Evolutionary conservation across 2,888 invertebrate species (phyloP).

Genomic region (Hermaeophaga mercurialis): DNA sequence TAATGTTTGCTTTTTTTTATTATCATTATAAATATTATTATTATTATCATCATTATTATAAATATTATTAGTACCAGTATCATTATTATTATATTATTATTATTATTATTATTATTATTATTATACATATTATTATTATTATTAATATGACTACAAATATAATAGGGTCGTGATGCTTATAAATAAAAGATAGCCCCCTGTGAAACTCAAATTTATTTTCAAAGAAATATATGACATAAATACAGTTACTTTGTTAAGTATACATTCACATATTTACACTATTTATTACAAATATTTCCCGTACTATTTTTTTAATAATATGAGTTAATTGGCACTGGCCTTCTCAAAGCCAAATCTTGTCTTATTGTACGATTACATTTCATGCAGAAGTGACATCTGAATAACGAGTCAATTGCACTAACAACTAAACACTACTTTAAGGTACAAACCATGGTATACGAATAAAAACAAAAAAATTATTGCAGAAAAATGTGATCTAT

Average conservation of each 20-base stretch:
- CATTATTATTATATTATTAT: too few species aligned
- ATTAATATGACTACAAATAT: too few species aligned
- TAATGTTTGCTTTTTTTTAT: too few species aligned
- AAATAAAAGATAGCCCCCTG: conserved; percentile 12
- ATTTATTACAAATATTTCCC: conserved; percentile 50
- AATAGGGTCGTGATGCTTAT: too few species aligned
- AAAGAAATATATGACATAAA: conserved; percentile 42
- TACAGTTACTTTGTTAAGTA: conserved; percentile 53
- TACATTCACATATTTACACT: conserved; percentile 51
- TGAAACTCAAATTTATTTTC: conserved; percentile 25
- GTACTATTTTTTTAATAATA: conserved; percentile 38
- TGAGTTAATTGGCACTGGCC: conserved; percentile 47
- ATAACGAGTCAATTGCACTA: conserved; percentile 44
- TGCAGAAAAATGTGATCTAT: conserved; percentile 10
- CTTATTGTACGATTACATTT: conserved; percentile 36
- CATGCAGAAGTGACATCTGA: conserved; percentile 39
- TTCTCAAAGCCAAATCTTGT: conserved; percentile 40
- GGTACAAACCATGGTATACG: conserved; percentile 35
- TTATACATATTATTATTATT: too few species aligned
- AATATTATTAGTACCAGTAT: too few species aligned
- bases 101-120: too few species aligned
- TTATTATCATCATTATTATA: too few species aligned
- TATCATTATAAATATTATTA: too few species aligned
- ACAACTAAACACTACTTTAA: conserved; percentile 40
- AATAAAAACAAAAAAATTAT: conserved; percentile 17